Base-by-base conservation (phyloP, 2,888 invertebrate genomes). In the Hirtodrosophila histrioides region DNA sequence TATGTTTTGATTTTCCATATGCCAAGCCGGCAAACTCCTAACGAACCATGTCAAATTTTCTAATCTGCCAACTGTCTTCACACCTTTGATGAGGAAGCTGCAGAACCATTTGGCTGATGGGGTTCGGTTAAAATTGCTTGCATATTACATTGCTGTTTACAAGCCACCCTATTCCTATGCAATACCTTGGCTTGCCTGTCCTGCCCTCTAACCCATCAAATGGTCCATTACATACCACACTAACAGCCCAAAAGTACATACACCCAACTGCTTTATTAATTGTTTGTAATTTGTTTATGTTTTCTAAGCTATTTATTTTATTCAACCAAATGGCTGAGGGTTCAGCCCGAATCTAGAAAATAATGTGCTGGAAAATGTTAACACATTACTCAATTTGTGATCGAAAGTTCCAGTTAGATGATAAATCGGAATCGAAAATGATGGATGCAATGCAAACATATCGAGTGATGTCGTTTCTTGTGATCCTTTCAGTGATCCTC, bases 31-130 rank as follows among this genome's bases (percentile, higher is more conserved):
- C 62, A 48, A 64, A 54, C 75, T 78, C 56, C 66, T 70, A 83
- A 86, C 83, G 80, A 84, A 88, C 80, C 86, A 78, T 76, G 60
- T 49, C 77, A 78, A 88, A 88, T 88, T 80, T 75, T 69, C 73
- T 78, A 82, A 88, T 78, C 81, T 78, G 55, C 62, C 57, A 70
- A 70, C 71, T 68, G 81, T 82, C 69, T 85, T 88, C 86, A 81
- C 88, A 88, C 87, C 84, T 84, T 78, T 72, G 71, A 68, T 71
- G 72, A 67, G 60, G 33, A 40, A 41, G 46, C 9, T 31, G 31
- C 3, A 31, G 54, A 41, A 54, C 11, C 51, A 39, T 67, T 55
- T 23, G 40, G 50, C 37, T 58, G 69, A 69, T 64, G 64, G 69
- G 43, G 46, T 62, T n/a, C n/a, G n/a, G n/a, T n/a, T n/a, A n/a